Evolutionary conservation across 2,888 invertebrate species (phyloP).

Genomic region (Opisthograptis luteolata): DNA sequence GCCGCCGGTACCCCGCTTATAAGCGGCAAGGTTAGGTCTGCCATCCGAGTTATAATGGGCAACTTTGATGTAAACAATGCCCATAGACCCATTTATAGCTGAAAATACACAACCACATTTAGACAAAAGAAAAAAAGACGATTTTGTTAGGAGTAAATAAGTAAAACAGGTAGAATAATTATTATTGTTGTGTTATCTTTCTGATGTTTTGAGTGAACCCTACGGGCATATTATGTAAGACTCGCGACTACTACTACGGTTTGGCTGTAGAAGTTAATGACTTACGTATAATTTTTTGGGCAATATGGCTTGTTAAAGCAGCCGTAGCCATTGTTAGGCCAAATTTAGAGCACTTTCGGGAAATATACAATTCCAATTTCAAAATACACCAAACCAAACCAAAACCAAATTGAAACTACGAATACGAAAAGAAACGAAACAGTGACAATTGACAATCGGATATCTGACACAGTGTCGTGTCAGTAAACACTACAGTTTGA

Average conservation of each 20-base stretch:
- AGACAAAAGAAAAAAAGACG: too few relatives aligned
- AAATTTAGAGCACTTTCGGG: constrained; percentile 12
- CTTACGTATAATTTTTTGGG: constrained; percentile 71
- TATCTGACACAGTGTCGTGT: too few relatives aligned
- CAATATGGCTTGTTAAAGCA: constrained; percentile 68
- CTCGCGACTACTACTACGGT: constrained; percentile 24
- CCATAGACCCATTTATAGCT: constrained; percentile 71
- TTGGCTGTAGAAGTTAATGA: constrained; percentile 23
- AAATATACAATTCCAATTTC: constrained; percentile 10
- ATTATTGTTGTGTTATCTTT: too few relatives aligned
- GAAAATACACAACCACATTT: constrained; percentile 40
- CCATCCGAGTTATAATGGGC: constrained; percentile 82
- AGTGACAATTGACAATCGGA: too few relatives aligned
- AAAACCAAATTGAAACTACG: constrained; percentile 10
- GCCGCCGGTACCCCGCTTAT: constrained; percentile 95
- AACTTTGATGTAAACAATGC: constrained; percentile 75
- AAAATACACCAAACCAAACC: constrained; percentile 12
- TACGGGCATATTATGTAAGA: constrained; percentile 72
- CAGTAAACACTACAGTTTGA: too few relatives aligned
- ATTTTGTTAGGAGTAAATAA: too few relatives aligned
- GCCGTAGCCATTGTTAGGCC: constrained; percentile 74
- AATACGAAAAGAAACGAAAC: neutral
- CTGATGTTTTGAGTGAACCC: constrained; percentile 2
- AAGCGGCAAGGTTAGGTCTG: constrained; percentile 85
- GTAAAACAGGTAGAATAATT: too few relatives aligned